Evolutionary conservation across 1,140 invertebrate species (phyloP).

Genomic region (Drosophila kurseongensis): DNA sequence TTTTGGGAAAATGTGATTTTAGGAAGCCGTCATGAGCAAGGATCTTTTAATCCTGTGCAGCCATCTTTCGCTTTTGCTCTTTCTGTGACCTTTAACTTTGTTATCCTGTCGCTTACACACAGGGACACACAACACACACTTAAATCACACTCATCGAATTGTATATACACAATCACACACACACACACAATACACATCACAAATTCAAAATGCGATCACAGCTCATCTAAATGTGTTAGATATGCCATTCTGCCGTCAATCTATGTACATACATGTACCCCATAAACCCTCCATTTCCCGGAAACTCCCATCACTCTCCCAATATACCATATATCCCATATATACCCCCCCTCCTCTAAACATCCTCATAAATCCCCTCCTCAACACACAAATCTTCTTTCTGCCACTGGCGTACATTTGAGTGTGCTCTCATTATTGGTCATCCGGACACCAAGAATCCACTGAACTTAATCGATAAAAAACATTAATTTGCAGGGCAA

Average conservation of each 20-base stretch:
- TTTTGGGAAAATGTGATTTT: neutral
- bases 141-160: neutral
- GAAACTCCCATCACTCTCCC: neutral
- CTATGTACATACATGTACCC: conserved; percentile 21
- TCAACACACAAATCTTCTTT: conserved; percentile 3
- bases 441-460: neutral
- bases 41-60: neutral
- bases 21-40: neutral
- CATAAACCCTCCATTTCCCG: neutral
- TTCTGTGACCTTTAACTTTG: conserved; percentile 1
- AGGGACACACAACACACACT: conserved; percentile 10
- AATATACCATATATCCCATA: neutral
- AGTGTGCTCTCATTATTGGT: conserved; percentile 44
- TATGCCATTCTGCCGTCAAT: conserved; percentile 16
- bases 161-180: neutral
- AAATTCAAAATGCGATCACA: conserved; percentile 2
- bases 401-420: conserved; percentile 46
- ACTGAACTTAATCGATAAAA: neutral
- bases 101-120: conserved; percentile 10
- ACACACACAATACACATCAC: neutral
- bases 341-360: neutral
- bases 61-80: conserved; percentile 16
- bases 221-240: conserved; percentile 32
- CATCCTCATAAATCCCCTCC: neutral
- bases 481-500: conserved; percentile 43